Conservation (phyloP, 2,888 invertebrate species). For the Artemia sp. region DNA sequence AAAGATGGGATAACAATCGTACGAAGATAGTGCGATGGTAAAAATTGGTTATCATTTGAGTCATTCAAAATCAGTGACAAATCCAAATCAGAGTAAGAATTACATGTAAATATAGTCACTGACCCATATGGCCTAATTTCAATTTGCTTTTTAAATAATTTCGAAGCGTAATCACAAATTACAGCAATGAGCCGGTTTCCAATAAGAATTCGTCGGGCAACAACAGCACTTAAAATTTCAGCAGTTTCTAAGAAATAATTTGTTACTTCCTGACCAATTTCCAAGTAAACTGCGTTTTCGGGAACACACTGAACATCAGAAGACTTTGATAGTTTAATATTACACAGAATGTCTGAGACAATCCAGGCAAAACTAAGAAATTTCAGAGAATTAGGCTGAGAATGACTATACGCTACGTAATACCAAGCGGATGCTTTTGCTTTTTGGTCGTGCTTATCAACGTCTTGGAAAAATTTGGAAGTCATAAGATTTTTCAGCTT, state of each 20-base stretch:
- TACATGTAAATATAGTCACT: slow-evolving; percentile 15
- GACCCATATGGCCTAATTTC: slow-evolving; percentile 12
- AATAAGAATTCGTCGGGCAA: neutral
- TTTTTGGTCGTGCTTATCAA: neutral
- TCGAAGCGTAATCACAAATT: neutral
- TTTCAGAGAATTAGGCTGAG: neutral
- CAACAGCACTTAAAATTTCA: neutral
- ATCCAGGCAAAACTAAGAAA: slow-evolving; percentile 17
- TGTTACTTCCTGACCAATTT: neutral
- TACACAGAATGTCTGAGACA: slow-evolving; percentile 14
- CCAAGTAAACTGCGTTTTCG: neutral
- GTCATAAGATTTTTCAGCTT: neutral
- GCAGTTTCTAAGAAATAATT: neutral
- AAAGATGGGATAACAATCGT: slow-evolving; percentile 1
- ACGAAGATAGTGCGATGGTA: neutral
- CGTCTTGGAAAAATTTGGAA: neutral
- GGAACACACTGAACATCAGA: neutral
- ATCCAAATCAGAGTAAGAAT: slow-evolving; percentile 14
- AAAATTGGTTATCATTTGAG: neutral
- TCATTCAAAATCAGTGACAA: neutral
- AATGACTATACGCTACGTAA: slow-evolving; percentile 8
- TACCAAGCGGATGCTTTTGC: slow-evolving; percentile 18
- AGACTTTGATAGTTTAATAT: neutral
- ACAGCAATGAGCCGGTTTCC: neutral
- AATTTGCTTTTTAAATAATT: neutral